Percentiles rank a stretch among this genome's conserved stretches.
These are phyloP conservation scores for Calycopis cecrops DNA, from an alignment of 1,140 invertebrate species.

Conservation along the genomic window DNA sequence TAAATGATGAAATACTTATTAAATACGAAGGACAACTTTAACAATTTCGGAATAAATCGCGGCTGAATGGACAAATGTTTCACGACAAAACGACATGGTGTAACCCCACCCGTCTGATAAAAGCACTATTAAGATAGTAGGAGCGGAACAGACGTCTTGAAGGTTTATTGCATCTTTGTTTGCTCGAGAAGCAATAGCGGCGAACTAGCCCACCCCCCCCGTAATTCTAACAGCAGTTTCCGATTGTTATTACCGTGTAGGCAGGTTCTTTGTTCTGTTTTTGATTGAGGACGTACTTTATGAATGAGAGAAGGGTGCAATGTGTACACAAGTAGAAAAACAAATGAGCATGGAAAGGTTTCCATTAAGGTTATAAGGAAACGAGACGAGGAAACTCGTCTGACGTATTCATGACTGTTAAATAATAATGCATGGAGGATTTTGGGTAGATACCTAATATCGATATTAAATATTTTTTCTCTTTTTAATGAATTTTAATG, in stretches of 20 bases:
- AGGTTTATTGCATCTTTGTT: conserved; percentile 65
- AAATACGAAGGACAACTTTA: no score
- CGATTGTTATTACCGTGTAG: conserved; percentile 49
- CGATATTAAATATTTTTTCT: no score
- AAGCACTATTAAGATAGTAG: conserved; percentile 20
- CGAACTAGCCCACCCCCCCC: conserved; percentile 27
- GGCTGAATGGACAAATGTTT: conserved; percentile 34
- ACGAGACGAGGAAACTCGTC: no score
- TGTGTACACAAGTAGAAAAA: neutral
- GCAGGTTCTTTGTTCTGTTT: conserved; percentile 13
- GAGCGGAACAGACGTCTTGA: conserved; percentile 31
- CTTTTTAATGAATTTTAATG: no score
- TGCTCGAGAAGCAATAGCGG: conserved; percentile 50
- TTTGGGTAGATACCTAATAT: no score
- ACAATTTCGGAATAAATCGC: conserved; percentile 37
- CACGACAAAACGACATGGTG: conserved; percentile 19
- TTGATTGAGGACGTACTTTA: conserved; percentile 6
- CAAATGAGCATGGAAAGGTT: neutral
- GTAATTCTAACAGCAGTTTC: conserved; percentile 48
- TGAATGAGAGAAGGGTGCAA: neutral
- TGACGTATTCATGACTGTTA: no score
- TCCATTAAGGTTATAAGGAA: no score
- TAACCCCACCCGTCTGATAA: conserved; percentile 19
- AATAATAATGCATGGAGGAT: no score
- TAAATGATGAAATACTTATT: no score